Conservation (phyloP, 2,797 vertebrate genomes). For the Leucoraja ocellata region DNA sequence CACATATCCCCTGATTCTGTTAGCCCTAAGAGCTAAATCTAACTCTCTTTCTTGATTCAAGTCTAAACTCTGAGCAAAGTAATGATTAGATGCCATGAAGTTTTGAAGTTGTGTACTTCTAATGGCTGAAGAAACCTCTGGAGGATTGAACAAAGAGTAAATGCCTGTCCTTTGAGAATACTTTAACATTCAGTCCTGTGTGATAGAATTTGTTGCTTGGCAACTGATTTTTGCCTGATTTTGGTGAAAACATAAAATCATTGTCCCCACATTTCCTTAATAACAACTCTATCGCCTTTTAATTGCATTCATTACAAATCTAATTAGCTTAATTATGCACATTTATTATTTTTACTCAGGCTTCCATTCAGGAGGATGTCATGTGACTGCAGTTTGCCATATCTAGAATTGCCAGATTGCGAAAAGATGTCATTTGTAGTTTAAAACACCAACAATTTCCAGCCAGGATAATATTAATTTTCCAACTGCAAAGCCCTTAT, state of each 20-base stretch:
- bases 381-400: not conserved
- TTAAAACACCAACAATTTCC: not conserved
- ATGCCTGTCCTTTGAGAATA: not conserved
- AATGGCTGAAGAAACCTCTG: not conserved
- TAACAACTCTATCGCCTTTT: conserved; percentile 26
- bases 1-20: too few species aligned
- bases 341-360: not conserved
- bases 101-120: not conserved
- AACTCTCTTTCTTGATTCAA: not conserved
- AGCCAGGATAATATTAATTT: not conserved
- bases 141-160: not conserved
- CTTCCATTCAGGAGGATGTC: not conserved
- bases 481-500: not conserved
- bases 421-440: not conserved
- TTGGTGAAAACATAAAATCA: conserved; percentile 11
- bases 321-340: conserved; percentile 29
- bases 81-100: not conserved
- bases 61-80: not conserved
- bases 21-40: too few species aligned
- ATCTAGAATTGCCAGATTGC: not conserved
- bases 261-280: not conserved
- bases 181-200: not conserved
- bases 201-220: conserved; percentile 4
- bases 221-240: not conserved
- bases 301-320: conserved; percentile 20